A percentile compares a stretch with the other conserved stretches of the same genome.
These are phyloP conservation scores for Andrena fulva DNA, from an alignment of 2,888 invertebrate species.

Conservation along the genomic window DNA sequence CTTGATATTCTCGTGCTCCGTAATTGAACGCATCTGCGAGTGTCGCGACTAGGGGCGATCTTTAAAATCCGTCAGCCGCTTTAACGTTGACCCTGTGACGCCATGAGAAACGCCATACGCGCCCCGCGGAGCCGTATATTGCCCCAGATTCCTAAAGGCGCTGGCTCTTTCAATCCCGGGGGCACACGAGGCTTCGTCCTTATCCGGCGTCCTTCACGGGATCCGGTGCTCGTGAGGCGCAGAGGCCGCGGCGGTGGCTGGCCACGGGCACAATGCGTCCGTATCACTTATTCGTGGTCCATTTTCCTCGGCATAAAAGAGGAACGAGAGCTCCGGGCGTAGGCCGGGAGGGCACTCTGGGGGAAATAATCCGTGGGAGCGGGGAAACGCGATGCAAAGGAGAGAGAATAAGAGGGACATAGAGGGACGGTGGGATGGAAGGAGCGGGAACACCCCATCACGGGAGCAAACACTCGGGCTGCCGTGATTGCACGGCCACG, in stretches of 20 bases:
- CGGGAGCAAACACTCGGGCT: constrained; percentile 82
- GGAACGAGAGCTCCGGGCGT: constrained; percentile 63
- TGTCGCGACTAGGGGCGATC: background rate
- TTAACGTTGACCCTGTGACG: constrained; percentile 60
- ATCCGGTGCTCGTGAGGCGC: constrained; percentile 11
- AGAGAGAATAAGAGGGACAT: constrained; percentile 54
- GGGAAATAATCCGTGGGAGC: constrained; percentile 57
- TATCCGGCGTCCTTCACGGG: constrained; percentile 53
- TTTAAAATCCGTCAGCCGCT: constrained; percentile 48
- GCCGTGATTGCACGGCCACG: constrained; percentile 83
- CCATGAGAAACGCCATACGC: constrained; percentile 44
- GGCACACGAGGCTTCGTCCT: constrained; percentile 43
- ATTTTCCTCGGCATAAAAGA: constrained; percentile 79
- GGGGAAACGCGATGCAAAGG: constrained; percentile 35
- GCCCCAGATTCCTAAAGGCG: constrained; percentile 66
- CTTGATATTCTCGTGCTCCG: too few species aligned
- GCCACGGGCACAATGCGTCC: constrained; percentile 75
- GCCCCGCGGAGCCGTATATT: constrained; percentile 39
- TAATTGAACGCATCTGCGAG: background rate
- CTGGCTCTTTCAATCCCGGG: constrained; percentile 29
- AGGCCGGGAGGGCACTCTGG: constrained; percentile 62
- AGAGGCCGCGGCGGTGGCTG: constrained; percentile 51
- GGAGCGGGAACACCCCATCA: constrained; percentile 77
- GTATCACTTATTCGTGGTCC: constrained; percentile 83
- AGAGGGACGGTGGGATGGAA: constrained; percentile 19